Evolutionary conservation across 1,140 invertebrate species (phyloP), one percentile per base, ranked within the genome.

Genomic region (Camponotus pennsylvanicus): DNA sequence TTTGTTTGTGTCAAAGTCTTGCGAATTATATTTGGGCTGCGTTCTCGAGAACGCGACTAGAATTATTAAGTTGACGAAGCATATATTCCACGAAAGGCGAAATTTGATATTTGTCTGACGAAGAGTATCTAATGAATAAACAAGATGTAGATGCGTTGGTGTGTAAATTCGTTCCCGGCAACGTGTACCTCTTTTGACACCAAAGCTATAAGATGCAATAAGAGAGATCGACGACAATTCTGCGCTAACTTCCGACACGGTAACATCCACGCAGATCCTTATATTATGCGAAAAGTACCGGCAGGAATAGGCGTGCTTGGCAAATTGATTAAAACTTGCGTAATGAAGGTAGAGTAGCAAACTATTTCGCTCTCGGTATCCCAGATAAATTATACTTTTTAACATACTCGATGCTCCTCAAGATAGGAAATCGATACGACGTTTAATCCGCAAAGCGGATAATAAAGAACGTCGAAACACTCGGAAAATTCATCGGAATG

Each of bases 241-340:
- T 66, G 55, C 13, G 59, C 13, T 18, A 52, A 52, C 49, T 52
- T 52, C 15, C 4, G 15, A 52, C 15, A 21, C 32, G 32, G 15
- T 21, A 84, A 77, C n/a, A 76, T 84, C n/a, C 27, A 37, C 52
- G 21, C 9, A 73, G 5, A 37, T 27, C 9, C n/a, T 52, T 55
- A 9, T 18, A 66, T 84, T 52, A 34, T 3, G 21, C 34, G 73
- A 40, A 66, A 77, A 85, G 40, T 76, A 40, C 27, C 18, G 2
- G 32, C 11, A 13, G 32, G 21, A 13, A 15, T 63, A 76, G 45
- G 15, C 11, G 11, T 18, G 13, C 15, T 45, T 34, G 40, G 13
- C 15, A 45, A 77, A 86, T 5, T 21, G 42, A 80, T 86, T 70
- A 86, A 67, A 86, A 86, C 77, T 86, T 78, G 49, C 52, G 15